Evolutionary conservation across 1,140 invertebrate genomes (phyloP).

Genomic region (Heliothis virescens): DNA sequence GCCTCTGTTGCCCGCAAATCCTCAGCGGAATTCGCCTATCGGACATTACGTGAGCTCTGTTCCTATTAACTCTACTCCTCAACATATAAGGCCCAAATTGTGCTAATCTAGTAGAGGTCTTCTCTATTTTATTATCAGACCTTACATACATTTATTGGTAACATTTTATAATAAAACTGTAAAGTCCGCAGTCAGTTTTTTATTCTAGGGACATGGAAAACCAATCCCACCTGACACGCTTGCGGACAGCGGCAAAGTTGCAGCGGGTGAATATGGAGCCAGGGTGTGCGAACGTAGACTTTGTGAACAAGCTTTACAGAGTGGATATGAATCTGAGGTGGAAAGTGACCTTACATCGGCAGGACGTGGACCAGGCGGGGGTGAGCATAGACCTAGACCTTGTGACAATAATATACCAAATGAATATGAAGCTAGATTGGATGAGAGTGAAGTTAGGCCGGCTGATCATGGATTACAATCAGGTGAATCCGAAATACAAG

Average conservation of each 20-base stretch:
- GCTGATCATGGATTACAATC: neutral
- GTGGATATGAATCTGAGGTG: neutral
- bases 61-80: neutral
- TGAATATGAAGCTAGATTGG: neutral
- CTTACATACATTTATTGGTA: no score
- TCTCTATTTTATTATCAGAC: no score
- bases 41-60: conserved; percentile 4
- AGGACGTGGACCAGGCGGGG: neutral
- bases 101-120: no score
- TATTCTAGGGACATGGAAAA: neutral
- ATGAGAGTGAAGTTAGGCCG: neutral
- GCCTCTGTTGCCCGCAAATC: neutral
- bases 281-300: neutral
- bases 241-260: no score
- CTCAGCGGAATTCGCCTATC: neutral
- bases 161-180: no score
- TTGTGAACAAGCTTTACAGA: neutral
- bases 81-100: no score
- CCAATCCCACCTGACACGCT: neutral
- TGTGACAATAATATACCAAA: neutral
- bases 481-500: no score
- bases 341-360: neutral
- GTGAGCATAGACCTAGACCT: neutral
- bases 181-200: no score
- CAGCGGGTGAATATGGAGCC: neutral